Conservation (phyloP, 2,113 vertebrate species). For the Lates calcarifer region DNA sequence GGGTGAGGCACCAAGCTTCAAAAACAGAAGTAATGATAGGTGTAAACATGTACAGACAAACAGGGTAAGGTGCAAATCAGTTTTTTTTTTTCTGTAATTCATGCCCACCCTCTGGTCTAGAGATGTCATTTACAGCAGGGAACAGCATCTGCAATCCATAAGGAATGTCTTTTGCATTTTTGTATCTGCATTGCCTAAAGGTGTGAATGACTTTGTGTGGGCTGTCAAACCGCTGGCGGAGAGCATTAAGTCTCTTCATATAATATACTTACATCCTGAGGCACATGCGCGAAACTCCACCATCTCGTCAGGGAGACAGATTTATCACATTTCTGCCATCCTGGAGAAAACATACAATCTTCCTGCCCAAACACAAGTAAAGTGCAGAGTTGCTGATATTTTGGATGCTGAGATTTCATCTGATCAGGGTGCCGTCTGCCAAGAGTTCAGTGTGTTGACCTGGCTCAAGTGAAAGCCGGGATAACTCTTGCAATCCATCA, state of each 20-base stretch:
- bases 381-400: slow-evolving; percentile 32
- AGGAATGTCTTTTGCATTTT: slow-evolving; percentile 18
- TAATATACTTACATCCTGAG: slow-evolving; percentile 25
- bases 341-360: slow-evolving; percentile 4
- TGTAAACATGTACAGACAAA: slow-evolving; percentile 14
- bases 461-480: slow-evolving; percentile 23
- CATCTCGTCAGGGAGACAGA: background rate
- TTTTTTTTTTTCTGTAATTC: slow-evolving; percentile 17
- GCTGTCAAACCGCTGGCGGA: slow-evolving; percentile 34
- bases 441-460: slow-evolving; percentile 31
- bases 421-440: slow-evolving; percentile 12
- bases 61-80: slow-evolving; percentile 4
- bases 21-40: background rate
- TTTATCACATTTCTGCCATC: slow-evolving; percentile 15
- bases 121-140: slow-evolving; percentile 27
- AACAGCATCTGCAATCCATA: slow-evolving; percentile 24
- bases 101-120: slow-evolving; percentile 19
- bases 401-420: slow-evolving; percentile 12
- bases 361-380: slow-evolving; percentile 20
- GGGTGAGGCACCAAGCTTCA: slow-evolving; percentile 5
- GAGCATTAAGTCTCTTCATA: slow-evolving; percentile 30
- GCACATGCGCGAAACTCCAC: slow-evolving; percentile 4
- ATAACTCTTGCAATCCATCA: slow-evolving; percentile 31
- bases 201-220: slow-evolving; percentile 54
- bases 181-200: slow-evolving; percentile 29